phyloP scores from a whole-genome alignment of 1,140 invertebrate species.

The Condylostylus longicornis region DNA sequence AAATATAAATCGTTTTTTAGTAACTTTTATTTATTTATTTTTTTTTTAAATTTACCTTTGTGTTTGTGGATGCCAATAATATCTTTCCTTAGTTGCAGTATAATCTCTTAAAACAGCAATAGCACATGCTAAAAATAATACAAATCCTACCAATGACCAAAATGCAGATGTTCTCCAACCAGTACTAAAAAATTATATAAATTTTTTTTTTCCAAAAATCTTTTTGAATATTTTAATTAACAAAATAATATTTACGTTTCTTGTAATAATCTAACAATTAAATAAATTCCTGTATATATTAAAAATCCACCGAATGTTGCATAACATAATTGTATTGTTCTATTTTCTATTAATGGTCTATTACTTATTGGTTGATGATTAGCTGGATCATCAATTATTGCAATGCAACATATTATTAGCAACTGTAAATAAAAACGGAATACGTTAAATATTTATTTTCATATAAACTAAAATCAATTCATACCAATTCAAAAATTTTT shows the following conservation, averaged over 20 bases:
- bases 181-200: conserved; percentile 15
- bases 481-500: too few relatives aligned
- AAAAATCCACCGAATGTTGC: conserved; percentile 27
- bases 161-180: conserved; percentile 25
- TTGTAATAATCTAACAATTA: conserved; percentile 28
- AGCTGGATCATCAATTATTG: conserved; percentile 28
- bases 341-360: conserved; percentile 25
- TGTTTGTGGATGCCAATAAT: conserved; percentile 32
- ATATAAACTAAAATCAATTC: too few relatives aligned
- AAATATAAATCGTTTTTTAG: too few relatives aligned
- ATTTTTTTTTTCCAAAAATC: not conserved
- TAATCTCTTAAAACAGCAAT: conserved; percentile 26
- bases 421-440: conserved; percentile 14
- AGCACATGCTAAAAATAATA: conserved; percentile 21
- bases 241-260: conserved; percentile 17
- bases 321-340: conserved; percentile 25
- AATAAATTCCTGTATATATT: conserved; percentile 25
- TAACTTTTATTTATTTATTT: too few relatives aligned
- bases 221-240: not conserved
- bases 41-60: conserved; percentile 11
- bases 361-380: conserved; percentile 26
- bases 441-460: too few relatives aligned
- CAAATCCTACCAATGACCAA: conserved; percentile 21
- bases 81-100: conserved; percentile 27
- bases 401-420: conserved; percentile 26